A percentile compares a stretch with the other conserved stretches of the same genome.
These are phyloP conservation scores for Thalpophila matura DNA, from an alignment of 2,888 invertebrate species.

Conservation along the genomic window DNA sequence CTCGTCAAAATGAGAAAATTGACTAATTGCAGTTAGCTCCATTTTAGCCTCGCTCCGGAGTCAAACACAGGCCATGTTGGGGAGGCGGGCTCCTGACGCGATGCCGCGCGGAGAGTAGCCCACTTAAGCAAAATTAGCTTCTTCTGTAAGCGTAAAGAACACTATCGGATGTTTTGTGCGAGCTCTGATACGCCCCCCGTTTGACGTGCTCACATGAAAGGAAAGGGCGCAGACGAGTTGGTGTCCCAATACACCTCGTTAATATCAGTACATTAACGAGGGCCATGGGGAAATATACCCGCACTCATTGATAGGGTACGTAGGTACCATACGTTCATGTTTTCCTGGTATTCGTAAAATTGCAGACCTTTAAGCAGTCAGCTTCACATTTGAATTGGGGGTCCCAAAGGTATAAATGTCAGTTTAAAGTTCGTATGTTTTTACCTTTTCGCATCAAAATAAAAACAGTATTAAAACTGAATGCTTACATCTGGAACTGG, in stretches of 20 bases:
- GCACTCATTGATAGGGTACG: slow-evolving; percentile 46
- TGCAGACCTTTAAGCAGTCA: slow-evolving; percentile 16
- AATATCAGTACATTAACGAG: slow-evolving; percentile 60
- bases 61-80: slow-evolving; percentile 78
- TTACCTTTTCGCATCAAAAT: slow-evolving; percentile 7
- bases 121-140: slow-evolving; percentile 91
- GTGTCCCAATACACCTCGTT: slow-evolving; percentile 77
- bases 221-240: slow-evolving; percentile 70
- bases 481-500: slow-evolving; percentile 21
- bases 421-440: slow-evolving; percentile 31
- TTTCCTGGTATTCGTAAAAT: slow-evolving; percentile 3
- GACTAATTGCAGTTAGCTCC: slow-evolving; percentile 66
- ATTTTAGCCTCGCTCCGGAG: slow-evolving; percentile 77
- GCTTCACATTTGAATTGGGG: slow-evolving; percentile 43
- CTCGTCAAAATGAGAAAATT: slow-evolving; percentile 42
- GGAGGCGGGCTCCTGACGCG: slow-evolving; percentile 76
- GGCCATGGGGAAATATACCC: slow-evolving; percentile 36
- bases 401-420: slow-evolving; percentile 29
- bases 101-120: slow-evolving; percentile 82
- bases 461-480: slow-evolving; percentile 13
- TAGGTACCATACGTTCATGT: slow-evolving; percentile 15
- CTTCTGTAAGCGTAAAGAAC: slow-evolving; percentile 88
- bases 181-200: slow-evolving; percentile 81
- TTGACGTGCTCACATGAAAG: slow-evolving; percentile 84
- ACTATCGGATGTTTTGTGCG: slow-evolving; percentile 88